Evolutionary conservation across 1,140 invertebrate species (phyloP).

Genomic region (Sitophilus oryzae): DNA sequence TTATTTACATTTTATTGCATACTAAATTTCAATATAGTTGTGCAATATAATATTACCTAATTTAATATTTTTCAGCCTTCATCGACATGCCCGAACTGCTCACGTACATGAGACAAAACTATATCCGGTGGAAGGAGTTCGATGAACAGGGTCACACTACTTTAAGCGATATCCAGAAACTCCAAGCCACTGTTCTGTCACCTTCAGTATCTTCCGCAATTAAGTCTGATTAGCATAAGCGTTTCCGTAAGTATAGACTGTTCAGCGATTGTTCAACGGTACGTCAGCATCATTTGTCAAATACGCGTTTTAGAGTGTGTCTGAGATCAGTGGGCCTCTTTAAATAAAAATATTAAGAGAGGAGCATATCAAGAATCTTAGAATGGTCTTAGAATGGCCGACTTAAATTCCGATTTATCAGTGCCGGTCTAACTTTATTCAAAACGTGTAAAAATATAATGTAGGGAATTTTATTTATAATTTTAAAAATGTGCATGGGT

Average conservation of each 20-base stretch:
- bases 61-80: conserved; percentile 62
- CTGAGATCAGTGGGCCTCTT: too few relatives aligned
- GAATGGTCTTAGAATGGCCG: too few relatives aligned
- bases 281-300: too few relatives aligned
- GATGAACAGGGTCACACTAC: conserved; percentile 68
- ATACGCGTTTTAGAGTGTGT: too few relatives aligned
- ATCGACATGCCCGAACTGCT: conserved; percentile 89
- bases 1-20: neutral
- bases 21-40: neutral
- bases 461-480: too few relatives aligned
- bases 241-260: conserved; percentile 32
- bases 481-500: too few relatives aligned
- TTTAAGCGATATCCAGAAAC: conserved; percentile 57
- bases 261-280: too few relatives aligned
- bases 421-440: too few relatives aligned
- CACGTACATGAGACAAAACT: conserved; percentile 76
- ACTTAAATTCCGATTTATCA: too few relatives aligned
- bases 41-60: neutral
- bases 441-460: too few relatives aligned
- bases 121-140: conserved; percentile 84
- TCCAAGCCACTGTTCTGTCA: conserved; percentile 41
- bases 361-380: too few relatives aligned
- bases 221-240: conserved; percentile 33
- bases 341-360: too few relatives aligned
- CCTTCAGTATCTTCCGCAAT: conserved; percentile 27